A percentile compares a stretch with the other conserved stretches of the same genome.
These are phyloP conservation scores for Rhinoderma darwinii DNA, from an alignment of 2,113 vertebrate genomes.

Conservation along the genomic window DNA sequence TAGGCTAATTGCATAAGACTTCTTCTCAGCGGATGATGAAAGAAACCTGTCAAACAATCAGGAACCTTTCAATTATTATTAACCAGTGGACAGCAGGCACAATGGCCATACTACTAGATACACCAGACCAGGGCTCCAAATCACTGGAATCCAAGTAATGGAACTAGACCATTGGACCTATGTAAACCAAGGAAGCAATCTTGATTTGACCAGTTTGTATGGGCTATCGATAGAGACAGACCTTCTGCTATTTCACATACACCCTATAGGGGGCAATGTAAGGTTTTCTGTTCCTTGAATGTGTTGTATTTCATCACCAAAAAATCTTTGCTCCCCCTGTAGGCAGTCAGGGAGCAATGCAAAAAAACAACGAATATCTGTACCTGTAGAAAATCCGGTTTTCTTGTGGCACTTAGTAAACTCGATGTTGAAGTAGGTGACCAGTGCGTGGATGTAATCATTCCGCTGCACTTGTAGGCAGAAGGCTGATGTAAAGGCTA, in stretches of 20 bases:
- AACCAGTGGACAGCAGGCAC: too few species aligned
- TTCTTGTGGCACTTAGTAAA: conserved; percentile 99
- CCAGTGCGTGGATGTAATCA: conserved; percentile 93
- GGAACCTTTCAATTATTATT: too few species aligned
- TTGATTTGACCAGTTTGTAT: too few species aligned
- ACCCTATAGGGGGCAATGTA: too few species aligned
- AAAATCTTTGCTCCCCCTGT: background rate
- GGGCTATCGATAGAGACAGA: too few species aligned
- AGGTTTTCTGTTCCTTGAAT: background rate
- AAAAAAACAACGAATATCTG: background rate
- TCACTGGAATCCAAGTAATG: too few species aligned
- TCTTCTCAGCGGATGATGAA: background rate
- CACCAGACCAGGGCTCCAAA: too few species aligned
- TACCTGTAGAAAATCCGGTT: conserved; percentile 96
- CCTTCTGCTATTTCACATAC: too few species aligned
- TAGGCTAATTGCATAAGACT: background rate
- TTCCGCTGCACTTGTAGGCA: conserved; percentile 96
- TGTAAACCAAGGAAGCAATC: too few species aligned
- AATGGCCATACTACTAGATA: too few species aligned
- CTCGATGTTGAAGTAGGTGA: conserved; percentile 98
- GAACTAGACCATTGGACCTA: too few species aligned
- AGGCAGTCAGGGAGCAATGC: too few species aligned
- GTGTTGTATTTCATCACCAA: background rate
- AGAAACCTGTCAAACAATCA: background rate
- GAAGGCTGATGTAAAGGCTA: conserved; percentile 91